Percentiles rank a stretch among this genome's conserved stretches.
Evolutionary conservation across 2,797 vertebrate genomes (phyloP).

Genomic region (Garrulus glandarius): DNA sequence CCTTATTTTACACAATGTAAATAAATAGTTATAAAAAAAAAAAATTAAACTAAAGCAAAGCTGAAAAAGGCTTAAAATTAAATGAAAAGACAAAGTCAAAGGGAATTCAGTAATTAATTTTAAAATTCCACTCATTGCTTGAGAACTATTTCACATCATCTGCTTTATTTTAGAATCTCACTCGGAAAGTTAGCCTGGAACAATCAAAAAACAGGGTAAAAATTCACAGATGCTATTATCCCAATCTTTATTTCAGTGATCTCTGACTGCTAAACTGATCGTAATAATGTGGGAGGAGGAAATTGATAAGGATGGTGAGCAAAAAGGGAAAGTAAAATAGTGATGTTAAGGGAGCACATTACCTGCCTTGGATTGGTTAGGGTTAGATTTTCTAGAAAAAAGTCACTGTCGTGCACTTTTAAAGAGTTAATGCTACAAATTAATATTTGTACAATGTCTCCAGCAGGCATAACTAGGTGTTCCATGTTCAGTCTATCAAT

Average conservation of each 20-base stretch:
- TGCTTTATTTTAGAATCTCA: slow-evolving; percentile 53
- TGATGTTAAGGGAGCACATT: not conserved
- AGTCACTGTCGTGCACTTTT: not conserved
- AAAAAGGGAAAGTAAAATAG: not conserved
- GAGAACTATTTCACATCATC: not conserved
- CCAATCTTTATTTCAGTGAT: slow-evolving; percentile 21
- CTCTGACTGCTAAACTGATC: not conserved
- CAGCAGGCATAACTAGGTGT: not conserved
- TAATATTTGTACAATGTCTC: not conserved
- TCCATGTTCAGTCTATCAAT: not conserved
- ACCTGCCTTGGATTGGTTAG: not conserved
- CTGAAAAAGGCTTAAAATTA: slow-evolving; percentile 21
- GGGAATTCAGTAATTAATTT: slow-evolving; percentile 10
- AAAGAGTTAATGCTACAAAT: not conserved
- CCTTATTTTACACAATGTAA: not conserved
- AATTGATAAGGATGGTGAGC: not conserved
- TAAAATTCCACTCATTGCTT: not conserved
- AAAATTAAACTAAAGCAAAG: not conserved
- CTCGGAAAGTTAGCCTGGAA: not conserved
- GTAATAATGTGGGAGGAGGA: not conserved
- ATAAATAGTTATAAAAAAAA: not conserved
- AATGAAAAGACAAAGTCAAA: slow-evolving; percentile 58
- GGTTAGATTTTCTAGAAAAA: not conserved
- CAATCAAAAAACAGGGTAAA: slow-evolving; percentile 13
- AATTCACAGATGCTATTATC: slow-evolving; percentile 57